A percentile compares a stretch with the other conserved stretches of the same genome.
phyloP scores from a whole-genome alignment of 2,888 invertebrate species.

The Polydrusus pterygomalis region DNA sequence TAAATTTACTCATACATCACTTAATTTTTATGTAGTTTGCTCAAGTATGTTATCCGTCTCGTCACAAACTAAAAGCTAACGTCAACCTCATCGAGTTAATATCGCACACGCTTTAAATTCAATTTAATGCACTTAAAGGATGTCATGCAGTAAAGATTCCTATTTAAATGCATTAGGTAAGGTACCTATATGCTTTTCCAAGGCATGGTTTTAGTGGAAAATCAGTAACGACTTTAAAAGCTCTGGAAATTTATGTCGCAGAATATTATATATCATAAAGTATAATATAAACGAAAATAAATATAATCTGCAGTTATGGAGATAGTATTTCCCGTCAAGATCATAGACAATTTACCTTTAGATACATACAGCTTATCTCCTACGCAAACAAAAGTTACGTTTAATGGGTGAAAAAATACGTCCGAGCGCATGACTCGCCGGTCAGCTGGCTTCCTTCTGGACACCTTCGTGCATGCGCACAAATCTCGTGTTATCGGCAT shows the following conservation, averaged over 20 bases:
- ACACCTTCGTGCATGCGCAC: too few relatives aligned
- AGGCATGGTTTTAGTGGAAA: conserved; percentile 9
- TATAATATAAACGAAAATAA: not conserved
- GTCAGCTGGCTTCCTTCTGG: too few relatives aligned
- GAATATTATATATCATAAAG: not conserved
- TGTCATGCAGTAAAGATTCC: conserved; percentile 16
- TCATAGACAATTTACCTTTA: too few relatives aligned
- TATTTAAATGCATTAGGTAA: conserved; percentile 5
- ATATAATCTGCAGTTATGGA: too few relatives aligned
- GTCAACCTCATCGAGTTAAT: not conserved
- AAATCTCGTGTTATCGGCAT: too few relatives aligned
- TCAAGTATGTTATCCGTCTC: not conserved
- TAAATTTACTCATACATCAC: too few relatives aligned
- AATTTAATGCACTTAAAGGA: conserved; percentile 10
- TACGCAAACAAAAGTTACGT: too few relatives aligned
- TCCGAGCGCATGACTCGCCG: too few relatives aligned
- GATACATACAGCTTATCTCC: too few relatives aligned
- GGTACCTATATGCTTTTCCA: not conserved
- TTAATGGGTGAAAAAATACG: too few relatives aligned
- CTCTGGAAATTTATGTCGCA: not conserved
- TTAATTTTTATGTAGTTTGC: not conserved
- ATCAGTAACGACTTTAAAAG: conserved; percentile 3
- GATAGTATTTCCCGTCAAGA: too few relatives aligned
- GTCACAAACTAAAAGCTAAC: not conserved
- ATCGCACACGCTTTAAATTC: conserved; percentile 8